Evolutionary conservation across 2,888 invertebrate genomes (phyloP).

Genomic region (Taphrorychus bicolor): DNA sequence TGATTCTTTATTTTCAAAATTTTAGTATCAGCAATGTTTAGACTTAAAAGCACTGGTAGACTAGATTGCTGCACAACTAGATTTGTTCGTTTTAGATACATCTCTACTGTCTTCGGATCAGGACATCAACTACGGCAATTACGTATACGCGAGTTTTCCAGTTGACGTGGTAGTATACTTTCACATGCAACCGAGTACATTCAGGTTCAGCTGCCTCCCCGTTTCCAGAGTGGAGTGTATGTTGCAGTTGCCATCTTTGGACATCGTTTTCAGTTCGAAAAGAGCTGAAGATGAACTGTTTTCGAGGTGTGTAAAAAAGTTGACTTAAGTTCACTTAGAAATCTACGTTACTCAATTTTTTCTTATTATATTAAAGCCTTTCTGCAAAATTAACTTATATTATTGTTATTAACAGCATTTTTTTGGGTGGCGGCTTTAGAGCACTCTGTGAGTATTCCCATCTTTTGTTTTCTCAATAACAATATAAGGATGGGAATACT

Average conservation of each 20-base stretch:
- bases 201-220: slow-evolving; percentile 94
- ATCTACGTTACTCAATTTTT: too few relatives aligned
- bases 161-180: slow-evolving; percentile 99
- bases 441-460: too few relatives aligned
- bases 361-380: too few relatives aligned
- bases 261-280: slow-evolving; percentile 96
- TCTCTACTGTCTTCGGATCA: slow-evolving; percentile 58
- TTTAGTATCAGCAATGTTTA: too few relatives aligned
- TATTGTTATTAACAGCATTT: neutral
- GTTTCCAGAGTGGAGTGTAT: slow-evolving; percentile 95
- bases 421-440: too few relatives aligned
- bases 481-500: too few relatives aligned
- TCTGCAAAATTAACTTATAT: neutral
- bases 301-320: slow-evolving; percentile 48
- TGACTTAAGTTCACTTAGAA: too few relatives aligned
- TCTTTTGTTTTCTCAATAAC: too few relatives aligned
- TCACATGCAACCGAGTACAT: slow-evolving; percentile 97
- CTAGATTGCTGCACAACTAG: too few relatives aligned
- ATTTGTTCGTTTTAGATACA: slow-evolving; percentile 47
- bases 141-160: slow-evolving; percentile 93
- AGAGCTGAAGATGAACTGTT: slow-evolving; percentile 76
- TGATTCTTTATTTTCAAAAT: too few relatives aligned
- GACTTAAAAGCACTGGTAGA: too few relatives aligned
- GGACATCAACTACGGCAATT: slow-evolving; percentile 74
- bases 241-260: slow-evolving; percentile 94